Evolutionary conservation across 92 coral and sea anemone genomes (phyloP), one percentile per base, ranked within the genome.

Genomic region (Virgularia gustaviana): DNA sequence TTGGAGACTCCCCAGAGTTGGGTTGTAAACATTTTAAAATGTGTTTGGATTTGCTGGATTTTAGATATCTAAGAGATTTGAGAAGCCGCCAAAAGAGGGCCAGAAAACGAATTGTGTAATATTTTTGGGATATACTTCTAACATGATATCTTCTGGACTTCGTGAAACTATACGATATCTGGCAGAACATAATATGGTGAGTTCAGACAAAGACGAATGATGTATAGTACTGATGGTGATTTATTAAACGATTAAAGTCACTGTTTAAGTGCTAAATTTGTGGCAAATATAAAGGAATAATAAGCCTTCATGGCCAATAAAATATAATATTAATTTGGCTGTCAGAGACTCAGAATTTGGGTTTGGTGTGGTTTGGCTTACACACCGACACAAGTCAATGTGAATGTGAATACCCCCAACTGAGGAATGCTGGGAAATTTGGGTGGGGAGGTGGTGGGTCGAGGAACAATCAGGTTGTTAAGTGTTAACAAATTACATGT

Each of bases 141-240:
- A 91, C 77, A 86, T 91, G 97, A 89, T 91, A 63, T 91, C 97
- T 1, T 86, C 91, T 62, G 97, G 97, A 35, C 83, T 91, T 2
- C 59, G 97, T 19, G 97, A 91, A 41, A 83, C 88, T 10, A 91
- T 91, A 20, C 83, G 95, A 36, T 91, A 86, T 63, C 53, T 91
- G 32, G 90, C 87, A 36, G 81, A 86, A 38, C 84, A 89, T 54
- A 86, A 89, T 29, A 89, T 89, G 96, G 96, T 89, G 81, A 80
- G 83, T 20, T 16, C 9, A 1, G 19, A 24, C 11, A 9, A 34
- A 9, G 29, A 2, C 8, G 28, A 29, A 4, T 37, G 9, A 31
- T 1, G 18, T 65, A 28, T 19, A 27, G 34, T 8, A 27, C 6
- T 41, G 18, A 28, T 29, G 0, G 9, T 47, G 0, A 16, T 22